These are phyloP conservation scores for Pogonomyrmex californicus DNA, from an alignment of 1,140 invertebrate species.

Conservation along the genomic window DNA sequence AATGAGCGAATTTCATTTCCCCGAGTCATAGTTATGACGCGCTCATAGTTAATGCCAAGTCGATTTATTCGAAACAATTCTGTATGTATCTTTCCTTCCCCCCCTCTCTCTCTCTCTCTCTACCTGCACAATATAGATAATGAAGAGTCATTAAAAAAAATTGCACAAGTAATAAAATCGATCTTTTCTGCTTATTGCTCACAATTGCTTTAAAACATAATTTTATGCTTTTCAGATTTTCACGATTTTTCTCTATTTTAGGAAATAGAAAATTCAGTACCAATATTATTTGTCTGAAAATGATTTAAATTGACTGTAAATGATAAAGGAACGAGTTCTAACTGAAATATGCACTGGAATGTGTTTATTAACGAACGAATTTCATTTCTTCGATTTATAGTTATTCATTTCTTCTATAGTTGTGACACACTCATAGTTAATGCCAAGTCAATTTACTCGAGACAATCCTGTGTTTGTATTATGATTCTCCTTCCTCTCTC, in stretches of 20 bases:
- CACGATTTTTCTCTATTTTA: too few relatives aligned
- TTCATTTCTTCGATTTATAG: constrained; percentile 54
- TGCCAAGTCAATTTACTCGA: constrained; percentile 54
- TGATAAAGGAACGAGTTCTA: too few relatives aligned
- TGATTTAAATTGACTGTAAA: too few relatives aligned
- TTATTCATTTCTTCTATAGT: too few relatives aligned
- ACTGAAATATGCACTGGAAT: too few relatives aligned
- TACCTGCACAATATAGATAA: neutral
- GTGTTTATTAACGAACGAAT: constrained; percentile 62
- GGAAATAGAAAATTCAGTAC: too few relatives aligned
- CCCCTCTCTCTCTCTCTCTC: too few relatives aligned
- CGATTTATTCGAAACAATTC: constrained; percentile 48
- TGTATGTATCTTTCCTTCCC: neutral
- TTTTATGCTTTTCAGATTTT: neutral
- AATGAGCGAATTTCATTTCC: constrained; percentile 61
- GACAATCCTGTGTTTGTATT: neutral
- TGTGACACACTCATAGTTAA: constrained; percentile 50
- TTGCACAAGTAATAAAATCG: neutral
- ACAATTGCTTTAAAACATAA: neutral
- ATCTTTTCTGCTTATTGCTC: too few relatives aligned
- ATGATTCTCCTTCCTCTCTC: too few relatives aligned
- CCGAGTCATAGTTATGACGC: constrained; percentile 15
- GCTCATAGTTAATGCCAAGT: constrained; percentile 58
- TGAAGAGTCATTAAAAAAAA: neutral
- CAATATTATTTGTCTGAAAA: too few relatives aligned